These are phyloP conservation scores for Ectropis crepuscularia DNA, from an alignment of 2,888 invertebrate genomes.

Conservation along the genomic window DNA sequence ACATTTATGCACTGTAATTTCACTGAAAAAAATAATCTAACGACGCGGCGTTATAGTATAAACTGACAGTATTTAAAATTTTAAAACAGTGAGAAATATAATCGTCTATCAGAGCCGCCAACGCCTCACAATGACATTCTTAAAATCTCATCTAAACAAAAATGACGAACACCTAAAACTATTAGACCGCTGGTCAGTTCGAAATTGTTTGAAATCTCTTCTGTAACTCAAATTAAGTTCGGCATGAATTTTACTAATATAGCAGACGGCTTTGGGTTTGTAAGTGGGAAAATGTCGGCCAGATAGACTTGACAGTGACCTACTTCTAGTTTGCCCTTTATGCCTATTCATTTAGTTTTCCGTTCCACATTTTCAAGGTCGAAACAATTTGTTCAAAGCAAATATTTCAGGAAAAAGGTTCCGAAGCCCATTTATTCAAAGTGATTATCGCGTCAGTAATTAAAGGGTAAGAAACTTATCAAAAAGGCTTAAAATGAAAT, in stretches of 20 bases:
- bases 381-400: constrained; percentile 6
- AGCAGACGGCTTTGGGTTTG: constrained; percentile 8
- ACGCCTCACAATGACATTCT: too few relatives aligned
- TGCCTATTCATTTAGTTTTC: constrained; percentile 18
- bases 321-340: constrained; percentile 4
- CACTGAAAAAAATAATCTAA: too few relatives aligned
- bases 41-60: too few relatives aligned
- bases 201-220: constrained; percentile 11
- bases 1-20: too few relatives aligned
- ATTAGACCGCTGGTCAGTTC: not conserved
- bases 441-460: constrained; percentile 19
- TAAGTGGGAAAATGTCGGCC: not conserved
- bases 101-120: too few relatives aligned
- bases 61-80: too few relatives aligned
- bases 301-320: constrained; percentile 23
- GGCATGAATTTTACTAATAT: constrained; percentile 5
- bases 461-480: constrained; percentile 9
- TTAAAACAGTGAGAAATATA: too few relatives aligned
- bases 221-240: constrained; percentile 16
- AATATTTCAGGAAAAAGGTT: constrained; percentile 16
- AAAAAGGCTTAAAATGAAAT: not conserved
- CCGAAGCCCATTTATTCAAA: constrained; percentile 10
- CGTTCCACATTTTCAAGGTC: constrained; percentile 21
- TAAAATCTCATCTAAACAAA: too few relatives aligned
- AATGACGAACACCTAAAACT: too few relatives aligned